These are phyloP conservation scores for Diabrotica virgifera DNA, from an alignment of 1,140 invertebrate species.

Conservation along the genomic window DNA sequence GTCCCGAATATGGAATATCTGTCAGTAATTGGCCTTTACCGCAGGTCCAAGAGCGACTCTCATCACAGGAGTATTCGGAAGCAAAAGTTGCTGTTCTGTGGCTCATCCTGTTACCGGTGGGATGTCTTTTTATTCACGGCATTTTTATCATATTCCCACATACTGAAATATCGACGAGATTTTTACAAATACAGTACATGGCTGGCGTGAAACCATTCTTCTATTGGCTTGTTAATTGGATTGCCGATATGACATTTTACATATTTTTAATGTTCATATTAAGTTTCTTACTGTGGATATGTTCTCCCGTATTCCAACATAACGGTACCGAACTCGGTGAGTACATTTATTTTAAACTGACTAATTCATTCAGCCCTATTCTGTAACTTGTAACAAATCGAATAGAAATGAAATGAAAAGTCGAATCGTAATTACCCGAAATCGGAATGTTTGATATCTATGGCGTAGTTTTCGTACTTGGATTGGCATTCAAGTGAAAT, in stretches of 20 bases:
- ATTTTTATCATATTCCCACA: slow-evolving; percentile 55
- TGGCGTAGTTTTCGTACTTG: too few relatives aligned
- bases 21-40: slow-evolving; percentile 62
- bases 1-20: slow-evolving; percentile 54
- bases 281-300: slow-evolving; percentile 6
- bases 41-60: slow-evolving; percentile 7
- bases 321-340: too few relatives aligned
- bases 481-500: too few relatives aligned
- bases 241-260: slow-evolving; percentile 52
- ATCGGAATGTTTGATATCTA: too few relatives aligned
- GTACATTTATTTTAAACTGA: too few relatives aligned
- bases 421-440: too few relatives aligned
- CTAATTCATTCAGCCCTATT: too few relatives aligned
- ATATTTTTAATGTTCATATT: slow-evolving; percentile 17
- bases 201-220: slow-evolving; percentile 56
- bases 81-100: slow-evolving; percentile 36
- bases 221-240: slow-evolving; percentile 59
- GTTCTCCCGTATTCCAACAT: slow-evolving; percentile 6
- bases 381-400: too few relatives aligned
- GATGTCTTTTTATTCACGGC: slow-evolving; percentile 37
- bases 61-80: slow-evolving; percentile 28
- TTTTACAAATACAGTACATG: slow-evolving; percentile 65
- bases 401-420: too few relatives aligned
- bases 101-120: slow-evolving; percentile 40
- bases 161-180: slow-evolving; percentile 50